Conservation (phyloP, 2,797 vertebrate species). For the Vespertilio murinus region DNA sequence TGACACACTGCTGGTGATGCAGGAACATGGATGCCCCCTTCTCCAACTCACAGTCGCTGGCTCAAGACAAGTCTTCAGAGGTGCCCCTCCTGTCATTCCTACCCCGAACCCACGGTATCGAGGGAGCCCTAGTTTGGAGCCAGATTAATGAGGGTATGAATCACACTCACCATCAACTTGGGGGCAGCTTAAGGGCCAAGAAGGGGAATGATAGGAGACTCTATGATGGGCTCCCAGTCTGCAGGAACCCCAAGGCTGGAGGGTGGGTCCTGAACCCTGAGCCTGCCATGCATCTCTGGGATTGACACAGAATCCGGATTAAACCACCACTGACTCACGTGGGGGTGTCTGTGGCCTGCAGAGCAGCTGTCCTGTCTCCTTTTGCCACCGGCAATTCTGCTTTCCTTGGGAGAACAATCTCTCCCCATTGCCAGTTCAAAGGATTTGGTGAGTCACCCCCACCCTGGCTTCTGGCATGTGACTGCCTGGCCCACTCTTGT, state of each 20-base stretch:
- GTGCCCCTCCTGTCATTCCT: neutral
- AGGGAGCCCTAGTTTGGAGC: neutral
- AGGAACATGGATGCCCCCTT: neutral
- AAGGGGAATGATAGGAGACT: neutral
- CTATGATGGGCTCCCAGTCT: neutral
- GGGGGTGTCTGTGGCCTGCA: neutral
- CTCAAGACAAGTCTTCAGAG: neutral
- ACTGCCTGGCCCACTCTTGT: neutral
- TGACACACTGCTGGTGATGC: neutral
- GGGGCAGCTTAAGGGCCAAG: neutral
- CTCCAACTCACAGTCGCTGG: neutral
- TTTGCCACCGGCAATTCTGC: neutral
- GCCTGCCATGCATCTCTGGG: neutral
- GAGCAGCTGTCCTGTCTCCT: neutral
- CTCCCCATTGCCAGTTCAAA: neutral
- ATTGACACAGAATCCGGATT: neutral
- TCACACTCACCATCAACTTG: neutral
- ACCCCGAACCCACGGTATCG: neutral
- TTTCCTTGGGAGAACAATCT: neutral
- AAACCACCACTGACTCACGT: accelerated
- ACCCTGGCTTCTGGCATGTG: neutral
- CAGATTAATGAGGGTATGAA: neutral
- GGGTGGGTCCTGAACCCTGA: accelerated
- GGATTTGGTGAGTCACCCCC: neutral
- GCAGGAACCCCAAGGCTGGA: neutral